Evolutionary conservation across 2,888 invertebrate genomes (phyloP).

Genomic region (Drosophila mulleri): DNA sequence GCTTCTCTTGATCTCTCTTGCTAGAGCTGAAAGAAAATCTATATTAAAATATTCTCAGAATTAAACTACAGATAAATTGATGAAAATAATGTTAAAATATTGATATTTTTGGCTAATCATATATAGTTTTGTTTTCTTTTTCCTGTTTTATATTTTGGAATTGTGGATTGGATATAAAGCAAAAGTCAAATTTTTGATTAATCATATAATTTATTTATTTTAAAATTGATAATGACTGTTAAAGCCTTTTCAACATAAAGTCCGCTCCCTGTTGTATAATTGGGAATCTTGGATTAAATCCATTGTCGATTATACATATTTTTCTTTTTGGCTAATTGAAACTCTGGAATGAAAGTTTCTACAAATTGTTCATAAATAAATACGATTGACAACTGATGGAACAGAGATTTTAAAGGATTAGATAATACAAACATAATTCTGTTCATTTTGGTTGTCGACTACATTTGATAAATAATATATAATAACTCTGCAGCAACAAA

Average conservation of each 20-base stretch:
- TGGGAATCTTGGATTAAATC: constrained; percentile 7
- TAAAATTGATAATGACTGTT: constrained; percentile 18
- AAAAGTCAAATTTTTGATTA: not conserved
- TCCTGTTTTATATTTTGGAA: no score
- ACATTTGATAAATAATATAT: constrained; percentile 27
- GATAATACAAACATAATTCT: constrained; percentile 19
- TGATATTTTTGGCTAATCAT: no score
- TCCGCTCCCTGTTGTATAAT: not conserved
- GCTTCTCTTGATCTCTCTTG: no score
- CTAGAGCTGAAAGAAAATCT: no score
- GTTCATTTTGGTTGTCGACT: constrained; percentile 32
- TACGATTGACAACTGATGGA: not conserved
- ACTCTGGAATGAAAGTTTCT: constrained; percentile 16
- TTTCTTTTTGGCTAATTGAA: constrained; percentile 2
- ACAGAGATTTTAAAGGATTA: not conserved
- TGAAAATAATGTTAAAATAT: no score
- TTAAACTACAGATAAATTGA: not conserved
- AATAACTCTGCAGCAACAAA: constrained; percentile 2
- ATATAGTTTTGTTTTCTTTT: no score
- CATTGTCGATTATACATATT: not conserved
- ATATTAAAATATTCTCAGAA: no score
- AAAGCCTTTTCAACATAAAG: not conserved
- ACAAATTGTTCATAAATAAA: constrained; percentile 1
- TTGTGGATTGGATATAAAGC: no score
- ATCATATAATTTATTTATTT: constrained; percentile 30